A percentile compares a stretch with the other conserved stretches of the same genome.
These are phyloP conservation scores for Furnarius figulus DNA, from an alignment of 2,113 vertebrate species.

Conservation along the genomic window DNA sequence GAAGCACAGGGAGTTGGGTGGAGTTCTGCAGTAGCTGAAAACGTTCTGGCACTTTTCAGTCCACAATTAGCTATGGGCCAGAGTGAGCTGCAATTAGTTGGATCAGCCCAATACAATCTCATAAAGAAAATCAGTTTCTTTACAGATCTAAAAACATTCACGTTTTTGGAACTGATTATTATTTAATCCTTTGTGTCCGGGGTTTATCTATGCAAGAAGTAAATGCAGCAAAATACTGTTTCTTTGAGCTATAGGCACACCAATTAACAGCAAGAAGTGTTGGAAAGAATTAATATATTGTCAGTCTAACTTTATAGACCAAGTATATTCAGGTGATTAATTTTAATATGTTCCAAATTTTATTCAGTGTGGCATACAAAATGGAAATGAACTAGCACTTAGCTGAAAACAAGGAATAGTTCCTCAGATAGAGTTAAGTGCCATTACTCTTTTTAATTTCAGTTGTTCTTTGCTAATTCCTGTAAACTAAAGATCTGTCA, in stretches of 20 bases:
- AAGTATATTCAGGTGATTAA: slow-evolving; percentile 32
- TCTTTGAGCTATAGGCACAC: neutral
- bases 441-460: neutral
- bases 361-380: neutral
- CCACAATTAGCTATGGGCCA: neutral
- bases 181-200: neutral
- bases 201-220: neutral
- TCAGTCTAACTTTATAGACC: slow-evolving; percentile 5
- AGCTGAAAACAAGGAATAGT: neutral
- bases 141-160: neutral
- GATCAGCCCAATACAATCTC: neutral
- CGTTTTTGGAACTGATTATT: neutral
- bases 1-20: neutral
- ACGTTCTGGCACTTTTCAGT: neutral
- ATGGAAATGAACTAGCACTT: slow-evolving; percentile 6
- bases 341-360: slow-evolving; percentile 35
- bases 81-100: neutral
- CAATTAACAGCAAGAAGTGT: neutral
- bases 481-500: neutral
- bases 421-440: neutral
- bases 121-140: neutral
- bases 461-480: neutral
- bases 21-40: neutral
- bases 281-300: neutral
- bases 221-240: neutral